These are phyloP conservation scores for Choloepus didactylus DNA, from an alignment of 2,797 vertebrate genomes.

Conservation along the genomic window DNA sequence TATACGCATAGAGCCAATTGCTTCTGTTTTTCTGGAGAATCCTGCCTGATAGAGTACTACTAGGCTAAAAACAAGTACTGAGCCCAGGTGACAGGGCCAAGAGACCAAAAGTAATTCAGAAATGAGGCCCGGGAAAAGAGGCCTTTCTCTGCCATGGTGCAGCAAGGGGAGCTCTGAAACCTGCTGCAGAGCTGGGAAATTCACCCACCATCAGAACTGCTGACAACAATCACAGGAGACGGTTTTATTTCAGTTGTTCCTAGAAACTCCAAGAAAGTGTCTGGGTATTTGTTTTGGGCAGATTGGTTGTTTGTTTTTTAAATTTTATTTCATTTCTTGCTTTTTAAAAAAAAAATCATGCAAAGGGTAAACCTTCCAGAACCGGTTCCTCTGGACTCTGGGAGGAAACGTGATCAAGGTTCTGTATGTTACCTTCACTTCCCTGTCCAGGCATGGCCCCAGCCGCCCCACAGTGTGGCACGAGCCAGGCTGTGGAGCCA, in stretches of 20 bases:
- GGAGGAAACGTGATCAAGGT: not conserved
- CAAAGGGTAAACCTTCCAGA: not conserved
- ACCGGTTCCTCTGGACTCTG: not conserved
- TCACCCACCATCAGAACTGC: not conserved
- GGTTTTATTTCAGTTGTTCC: not conserved
- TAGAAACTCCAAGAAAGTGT: not conserved
- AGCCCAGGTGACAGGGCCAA: not conserved
- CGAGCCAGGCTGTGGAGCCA: not conserved
- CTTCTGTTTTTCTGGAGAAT: too few species aligned
- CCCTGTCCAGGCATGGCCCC: not conserved
- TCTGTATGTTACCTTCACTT: not conserved
- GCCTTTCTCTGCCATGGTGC: not conserved
- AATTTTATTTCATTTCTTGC: not conserved
- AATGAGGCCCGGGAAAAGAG: not conserved
- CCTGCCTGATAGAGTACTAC: not conserved
- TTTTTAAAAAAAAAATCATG: conserved; percentile 11
- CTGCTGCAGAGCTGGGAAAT: not conserved
- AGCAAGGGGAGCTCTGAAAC: not conserved
- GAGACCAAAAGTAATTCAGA: not conserved
- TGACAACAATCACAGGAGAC: not conserved
- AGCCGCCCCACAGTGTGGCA: too few species aligned
- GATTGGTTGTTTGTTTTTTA: not conserved
- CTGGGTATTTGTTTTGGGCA: not conserved
- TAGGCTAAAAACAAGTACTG: not conserved
- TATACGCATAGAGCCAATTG: too few species aligned